A percentile compares a stretch with the other conserved stretches of the same genome.
Conservation (phyloP, 1,140 invertebrate genomes). For the Hyles euphorbiae region DNA sequence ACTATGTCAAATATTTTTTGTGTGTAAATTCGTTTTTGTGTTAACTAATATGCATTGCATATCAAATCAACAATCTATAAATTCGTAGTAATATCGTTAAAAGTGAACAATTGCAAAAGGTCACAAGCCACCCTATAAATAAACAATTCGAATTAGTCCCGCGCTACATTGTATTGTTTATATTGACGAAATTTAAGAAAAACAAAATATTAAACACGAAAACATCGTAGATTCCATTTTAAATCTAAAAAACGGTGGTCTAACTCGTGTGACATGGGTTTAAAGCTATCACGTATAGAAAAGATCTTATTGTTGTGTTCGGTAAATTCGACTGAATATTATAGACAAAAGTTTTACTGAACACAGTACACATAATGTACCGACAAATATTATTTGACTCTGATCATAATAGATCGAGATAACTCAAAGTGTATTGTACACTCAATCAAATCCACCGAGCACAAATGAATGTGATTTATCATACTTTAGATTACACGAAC, state of each 20-base stretch:
- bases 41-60: not conserved
- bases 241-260: conserved; percentile 64
- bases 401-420: too few relatives aligned
- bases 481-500: conserved; percentile 34
- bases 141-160: conserved; percentile 29
- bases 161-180: conserved; percentile 30
- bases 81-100: conserved; percentile 3
- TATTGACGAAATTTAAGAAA: conserved; percentile 14
- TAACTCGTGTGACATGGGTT: conserved; percentile 59
- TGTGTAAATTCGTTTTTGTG: not conserved
- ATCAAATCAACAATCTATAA: not conserved
- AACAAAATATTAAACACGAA: conserved; percentile 3
- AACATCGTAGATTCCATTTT: conserved; percentile 25
- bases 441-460: conserved; percentile 14
- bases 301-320: too few relatives aligned
- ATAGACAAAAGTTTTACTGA: too few relatives aligned
- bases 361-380: too few relatives aligned
- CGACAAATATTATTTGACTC: too few relatives aligned
- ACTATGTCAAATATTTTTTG: not conserved
- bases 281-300: conserved; percentile 47
- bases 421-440: not conserved
- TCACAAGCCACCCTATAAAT: conserved; percentile 9
- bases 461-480: conserved; percentile 15
- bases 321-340: too few relatives aligned
- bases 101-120: not conserved